Base-by-base conservation (phyloP, 1,140 invertebrate genomes). In the Drosophila sturtevanti region DNA sequence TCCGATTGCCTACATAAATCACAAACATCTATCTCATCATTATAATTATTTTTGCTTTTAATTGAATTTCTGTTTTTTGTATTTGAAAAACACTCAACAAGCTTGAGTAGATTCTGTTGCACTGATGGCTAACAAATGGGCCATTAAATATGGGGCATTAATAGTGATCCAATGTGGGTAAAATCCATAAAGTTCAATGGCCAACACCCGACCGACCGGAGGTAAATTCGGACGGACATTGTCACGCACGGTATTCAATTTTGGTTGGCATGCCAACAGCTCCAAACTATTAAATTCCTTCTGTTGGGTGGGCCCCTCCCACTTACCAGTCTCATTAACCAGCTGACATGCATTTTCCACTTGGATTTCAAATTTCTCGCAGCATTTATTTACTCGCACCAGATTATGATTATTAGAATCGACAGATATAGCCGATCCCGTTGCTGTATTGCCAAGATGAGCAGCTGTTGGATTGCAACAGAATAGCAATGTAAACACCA, bases 331-430 rank as follows among this genome's bases (percentile, higher is more conserved):
- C 63, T 94, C 91, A 68, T 94, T 92, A 4, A 94, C 92, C 70
- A 93, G 91, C 76, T 93, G 93, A 90, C 96, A 96, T 63, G 92
- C 91, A 37, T 92, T 92, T 71, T 95, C 95, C n/a, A 96, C 89
- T 77, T 96, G 94, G 27, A 97, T 89, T 90, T 97, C 95, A 71
- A 94, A 93, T 16, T 91, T 90, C 81, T 95, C 95, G 92, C 96
- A 97, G 90, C 96, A 97, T 93, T 97, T 97, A 70, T 95, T 95
- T 52, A 96, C 93, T 73, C 92, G 27, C 55, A 87, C 79, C 24
- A 79, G 6, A 35, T 56, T n/a, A n/a, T n/a, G n/a, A n/a, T n/a
- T n/a, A n/a, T n/a, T 35, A 41, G 79, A 38, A 71, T 87, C 82
- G n/a, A 38, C 14, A 12, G 22, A 31, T 14, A 22, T 14, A 10